Evolutionary conservation across 2,113 vertebrate species (phyloP), one percentile per base, ranked within the genome.

Genomic region (Donacobius atricapilla): DNA sequence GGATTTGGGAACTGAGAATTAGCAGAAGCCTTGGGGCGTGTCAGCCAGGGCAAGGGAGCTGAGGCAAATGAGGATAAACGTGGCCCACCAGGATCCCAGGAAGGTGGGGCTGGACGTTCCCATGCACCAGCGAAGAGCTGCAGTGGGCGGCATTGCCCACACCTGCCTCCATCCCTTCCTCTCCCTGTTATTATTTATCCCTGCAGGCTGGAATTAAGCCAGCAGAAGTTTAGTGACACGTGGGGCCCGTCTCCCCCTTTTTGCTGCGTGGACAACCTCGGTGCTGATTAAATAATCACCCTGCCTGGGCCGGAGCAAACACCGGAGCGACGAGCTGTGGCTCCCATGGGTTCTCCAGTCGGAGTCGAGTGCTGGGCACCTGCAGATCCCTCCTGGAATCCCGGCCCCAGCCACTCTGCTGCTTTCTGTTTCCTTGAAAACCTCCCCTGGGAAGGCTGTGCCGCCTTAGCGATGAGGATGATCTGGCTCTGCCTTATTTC

Each of bases 221-320:
- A 47, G 64, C 2, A 0, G 1, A 7, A 8, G 10, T 64, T 64
- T 2, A 13, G 40, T 56, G 51, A 9, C 13, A 1, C 0, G 4
- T 50, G 53, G 57, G 8, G 12, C 20, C 10, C 13, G 40, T 2
- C n/a, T n/a, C n/a, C n/a, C n/a, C n/a, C n/a, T n/a, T 72, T 64
- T 23, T 58, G 17, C 72, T 57, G 40, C 3, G 1, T 12, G 50
- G 60, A 45, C 65, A 44, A 5, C 51, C 6, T 15, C 42, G 28
- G 19, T 35, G 27, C 54, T 87, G 3, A 20, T 47, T n/a, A 40
- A 82, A 44, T 23, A 28, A 18, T 27, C 19, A 1, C 16, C 45
- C 15, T 23, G 22, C 35, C 45, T 15, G 63, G 15, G 12, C 70
- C 42, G 11, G 15, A 86, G 53, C 5, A 31, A 63, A 23, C 87